Base-by-base conservation (phyloP, 1,140 invertebrate genomes). In the Palaemon carinicauda region DNA sequence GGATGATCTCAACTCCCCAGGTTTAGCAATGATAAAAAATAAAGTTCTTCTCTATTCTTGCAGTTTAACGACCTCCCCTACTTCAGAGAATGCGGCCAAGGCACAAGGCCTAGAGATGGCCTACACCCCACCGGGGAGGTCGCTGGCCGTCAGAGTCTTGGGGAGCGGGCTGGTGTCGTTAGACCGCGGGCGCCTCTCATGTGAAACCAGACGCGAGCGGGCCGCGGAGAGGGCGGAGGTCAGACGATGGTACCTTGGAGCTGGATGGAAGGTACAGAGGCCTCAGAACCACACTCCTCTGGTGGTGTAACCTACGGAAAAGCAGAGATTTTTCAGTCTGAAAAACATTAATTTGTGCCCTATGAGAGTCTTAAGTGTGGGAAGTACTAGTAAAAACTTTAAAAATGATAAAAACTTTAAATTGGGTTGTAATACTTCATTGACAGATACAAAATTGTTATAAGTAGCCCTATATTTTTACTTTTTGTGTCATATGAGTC, bases 201-300 rank as follows among this genome's bases (percentile, higher is more conserved):
- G 73, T 87, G 79, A 80, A 82, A 82, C 87, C 87, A 82, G 15
- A 86, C 83, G 14, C 83, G 75, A 10, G 85, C 79, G 19, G 85
- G 85, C 17, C 79, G 80, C 60, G 85, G 79, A 14, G 85, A 87
- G 10, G 85, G 85, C 85, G 85, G 85, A 3, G 81, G 89, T 89
- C 89, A 89, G 84, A 89, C 89, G 52, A 89, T 89, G 73, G 89
- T 89, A 19, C 89, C 89, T 56, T 89, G 89, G 14, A 89, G 77
- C 80, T 89, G 89, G 71, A 89, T 89, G 54, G 89, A 89, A 69
- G 89, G 89, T 7, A 89, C 89, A 27, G 89, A 89, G 41, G 89
- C 89, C 65, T 89, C 89, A 41, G 89, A 89, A 0, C 89, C 89
- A 27, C 87, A 89, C 81, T 89, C 89, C 79, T 89, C 89, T 2